phyloP scores from a whole-genome alignment of 1,140 invertebrate species.

The Chymomyza costata region DNA sequence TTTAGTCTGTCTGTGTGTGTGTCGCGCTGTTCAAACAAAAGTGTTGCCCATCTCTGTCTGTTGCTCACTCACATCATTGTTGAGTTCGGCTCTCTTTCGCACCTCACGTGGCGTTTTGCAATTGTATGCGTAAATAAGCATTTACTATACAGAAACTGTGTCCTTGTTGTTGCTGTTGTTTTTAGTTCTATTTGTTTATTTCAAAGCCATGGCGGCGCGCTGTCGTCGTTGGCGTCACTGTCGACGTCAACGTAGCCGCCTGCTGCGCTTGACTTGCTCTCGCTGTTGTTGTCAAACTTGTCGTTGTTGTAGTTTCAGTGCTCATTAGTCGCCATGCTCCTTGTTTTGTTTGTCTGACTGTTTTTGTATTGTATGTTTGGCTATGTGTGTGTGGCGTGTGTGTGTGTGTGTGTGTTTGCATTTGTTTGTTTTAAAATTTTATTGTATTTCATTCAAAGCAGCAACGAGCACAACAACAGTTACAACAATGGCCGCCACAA shows the following conservation, averaged over 20 bases:
- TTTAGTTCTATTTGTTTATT: slow-evolving; percentile 51
- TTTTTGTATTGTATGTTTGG: too few relatives aligned
- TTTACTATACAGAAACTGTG: slow-evolving; percentile 47
- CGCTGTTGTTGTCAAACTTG: slow-evolving; percentile 14
- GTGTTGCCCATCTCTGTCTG: slow-evolving; percentile 17
- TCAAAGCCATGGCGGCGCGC: slow-evolving; percentile 20
- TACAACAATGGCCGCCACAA: too few relatives aligned
- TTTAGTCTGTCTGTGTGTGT: too few relatives aligned
- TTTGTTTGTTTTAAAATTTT: slow-evolving; percentile 63
- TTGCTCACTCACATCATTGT: slow-evolving; percentile 1
- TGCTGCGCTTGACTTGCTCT: too few relatives aligned
- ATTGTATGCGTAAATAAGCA: slow-evolving; percentile 69
- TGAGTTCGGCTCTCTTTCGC: background rate
- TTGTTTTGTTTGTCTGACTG: slow-evolving; percentile 33
- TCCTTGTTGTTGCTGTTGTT: slow-evolving; percentile 42
- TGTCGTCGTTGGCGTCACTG: slow-evolving; percentile 25
- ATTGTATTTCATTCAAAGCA: slow-evolving; percentile 50
- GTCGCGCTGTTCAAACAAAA: background rate
- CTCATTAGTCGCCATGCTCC: slow-evolving; percentile 58
- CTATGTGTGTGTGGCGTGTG: too few relatives aligned
- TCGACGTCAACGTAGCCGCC: slow-evolving; percentile 5
- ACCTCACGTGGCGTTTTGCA: slow-evolving; percentile 35
- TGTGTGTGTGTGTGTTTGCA: slow-evolving; percentile 41
- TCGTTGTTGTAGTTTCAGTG: slow-evolving; percentile 45
- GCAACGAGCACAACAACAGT: too few relatives aligned